phyloP scores from a whole-genome alignment of 2,888 invertebrate genomes.

The Trachelus tabidus region DNA sequence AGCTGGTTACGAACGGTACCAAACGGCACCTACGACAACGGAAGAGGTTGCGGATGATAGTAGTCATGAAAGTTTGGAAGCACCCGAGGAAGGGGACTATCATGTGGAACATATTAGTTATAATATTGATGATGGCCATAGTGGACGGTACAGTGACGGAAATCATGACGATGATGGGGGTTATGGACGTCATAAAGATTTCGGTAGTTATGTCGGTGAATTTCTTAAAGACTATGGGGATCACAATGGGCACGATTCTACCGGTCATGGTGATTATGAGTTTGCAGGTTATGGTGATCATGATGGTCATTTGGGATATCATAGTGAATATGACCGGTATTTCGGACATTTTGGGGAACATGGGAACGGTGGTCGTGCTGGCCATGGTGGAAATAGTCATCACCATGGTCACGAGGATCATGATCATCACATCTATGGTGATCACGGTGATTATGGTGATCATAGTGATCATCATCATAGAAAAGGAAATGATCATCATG shows the following conservation, averaged over 20 bases:
- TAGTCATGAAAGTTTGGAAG: not conserved
- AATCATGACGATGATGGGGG: not conserved
- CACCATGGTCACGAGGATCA: slow-evolving; percentile 5
- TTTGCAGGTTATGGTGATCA: not conserved
- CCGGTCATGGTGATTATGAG: not conserved
- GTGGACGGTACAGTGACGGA: not conserved
- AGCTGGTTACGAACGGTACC: not conserved
- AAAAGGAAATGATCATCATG: slow-evolving; percentile 49
- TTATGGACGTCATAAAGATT: not conserved
- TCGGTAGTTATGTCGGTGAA: not conserved
- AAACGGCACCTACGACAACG: not conserved
- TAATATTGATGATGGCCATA: not conserved
- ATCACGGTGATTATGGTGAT: not conserved
- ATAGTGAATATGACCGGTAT: not conserved
- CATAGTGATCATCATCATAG: slow-evolving; percentile 28
- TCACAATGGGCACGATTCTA: not conserved
- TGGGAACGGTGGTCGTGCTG: not conserved
- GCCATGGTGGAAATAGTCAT: not conserved
- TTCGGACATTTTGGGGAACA: not conserved
- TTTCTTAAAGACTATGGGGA: not conserved
- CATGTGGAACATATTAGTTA: not conserved
- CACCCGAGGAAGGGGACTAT: not conserved
- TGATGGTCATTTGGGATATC: not conserved
- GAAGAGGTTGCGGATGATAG: not conserved
- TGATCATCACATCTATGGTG: slow-evolving; percentile 4